Percentiles rank a stretch among this genome's conserved stretches.
phyloP scores from a whole-genome alignment of 1,140 invertebrate species.

The Euura lappo region DNA sequence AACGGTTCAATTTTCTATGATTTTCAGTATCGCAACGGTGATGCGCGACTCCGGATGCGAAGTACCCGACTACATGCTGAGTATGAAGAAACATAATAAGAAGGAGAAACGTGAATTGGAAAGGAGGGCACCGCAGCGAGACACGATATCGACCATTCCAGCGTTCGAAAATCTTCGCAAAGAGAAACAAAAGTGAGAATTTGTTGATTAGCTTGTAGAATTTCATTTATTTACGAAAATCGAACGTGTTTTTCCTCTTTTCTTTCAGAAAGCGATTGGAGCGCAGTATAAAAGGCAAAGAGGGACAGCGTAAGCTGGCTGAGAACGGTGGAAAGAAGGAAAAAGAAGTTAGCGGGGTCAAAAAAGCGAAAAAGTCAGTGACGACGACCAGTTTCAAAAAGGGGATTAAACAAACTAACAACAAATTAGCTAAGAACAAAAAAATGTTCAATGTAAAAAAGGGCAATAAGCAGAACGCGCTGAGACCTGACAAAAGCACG shows the following conservation, averaged over 20 bases:
- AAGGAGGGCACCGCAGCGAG: slow-evolving; percentile 65
- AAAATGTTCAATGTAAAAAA: too few species aligned
- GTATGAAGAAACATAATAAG: slow-evolving; percentile 76
- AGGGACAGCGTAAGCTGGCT: background rate
- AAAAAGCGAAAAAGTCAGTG: too few species aligned
- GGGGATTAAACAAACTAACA: too few species aligned
- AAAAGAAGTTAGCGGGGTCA: too few species aligned
- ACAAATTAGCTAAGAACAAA: too few species aligned
- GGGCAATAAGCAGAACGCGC: too few species aligned
- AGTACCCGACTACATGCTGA: slow-evolving; percentile 89
- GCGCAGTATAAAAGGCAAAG: background rate
- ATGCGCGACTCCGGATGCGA: slow-evolving; percentile 88
- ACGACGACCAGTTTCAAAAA: too few species aligned
- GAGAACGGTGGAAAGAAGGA: background rate
- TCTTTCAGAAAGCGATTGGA: background rate
- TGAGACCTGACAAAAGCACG: too few species aligned
- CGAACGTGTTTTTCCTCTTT: background rate
- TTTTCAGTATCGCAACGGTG: slow-evolving; percentile 81
- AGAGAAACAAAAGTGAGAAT: slow-evolving; percentile 10
- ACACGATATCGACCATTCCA: slow-evolving; percentile 68
- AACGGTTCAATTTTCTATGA: slow-evolving; percentile 21
- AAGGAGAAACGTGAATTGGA: slow-evolving; percentile 68
- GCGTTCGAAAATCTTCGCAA: slow-evolving; percentile 38
- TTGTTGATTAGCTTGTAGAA: too few species aligned
- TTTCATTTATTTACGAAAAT: too few species aligned